phyloP scores from a whole-genome alignment of 35 echinoderm and acorn worm species.

The Nesometra sesokonis region DNA sequence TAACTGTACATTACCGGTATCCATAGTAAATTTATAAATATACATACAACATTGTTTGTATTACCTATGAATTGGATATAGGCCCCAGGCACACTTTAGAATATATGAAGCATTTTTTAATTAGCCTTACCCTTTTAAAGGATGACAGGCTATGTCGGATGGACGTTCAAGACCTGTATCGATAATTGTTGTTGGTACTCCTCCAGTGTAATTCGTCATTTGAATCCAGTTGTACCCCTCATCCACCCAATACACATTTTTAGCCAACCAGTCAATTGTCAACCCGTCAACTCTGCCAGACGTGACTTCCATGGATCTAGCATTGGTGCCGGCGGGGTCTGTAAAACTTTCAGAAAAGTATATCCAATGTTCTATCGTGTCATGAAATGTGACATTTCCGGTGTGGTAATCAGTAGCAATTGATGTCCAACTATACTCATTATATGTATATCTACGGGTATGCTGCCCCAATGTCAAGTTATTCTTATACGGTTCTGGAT shows the following conservation, averaged over 20 bases:
- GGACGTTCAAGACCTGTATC: background rate
- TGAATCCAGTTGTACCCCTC: constrained; percentile 2
- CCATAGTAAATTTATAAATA: too few species aligned
- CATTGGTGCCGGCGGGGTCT: background rate
- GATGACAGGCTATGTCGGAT: background rate
- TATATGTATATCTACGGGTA: too few species aligned
- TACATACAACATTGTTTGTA: too few species aligned
- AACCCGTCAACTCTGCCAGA: background rate
- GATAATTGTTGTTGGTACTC: background rate
- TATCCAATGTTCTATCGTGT: background rate
- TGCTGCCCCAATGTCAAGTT: too few species aligned
- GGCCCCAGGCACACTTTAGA: too few species aligned
- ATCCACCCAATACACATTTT: constrained; percentile 13
- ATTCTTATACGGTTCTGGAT: too few species aligned
- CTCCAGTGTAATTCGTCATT: background rate
- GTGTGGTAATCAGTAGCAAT: background rate
- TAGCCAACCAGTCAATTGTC: background rate
- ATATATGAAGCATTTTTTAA: too few species aligned
- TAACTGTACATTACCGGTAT: too few species aligned
- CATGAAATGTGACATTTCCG: background rate
- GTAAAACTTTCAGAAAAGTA: background rate
- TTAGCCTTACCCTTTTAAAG: background rate
- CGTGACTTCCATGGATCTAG: background rate
- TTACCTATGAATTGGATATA: too few species aligned
- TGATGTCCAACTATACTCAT: background rate